Conservation (phyloP, 2,797 vertebrate genomes). For the Cetoscarus ocellatus region DNA sequence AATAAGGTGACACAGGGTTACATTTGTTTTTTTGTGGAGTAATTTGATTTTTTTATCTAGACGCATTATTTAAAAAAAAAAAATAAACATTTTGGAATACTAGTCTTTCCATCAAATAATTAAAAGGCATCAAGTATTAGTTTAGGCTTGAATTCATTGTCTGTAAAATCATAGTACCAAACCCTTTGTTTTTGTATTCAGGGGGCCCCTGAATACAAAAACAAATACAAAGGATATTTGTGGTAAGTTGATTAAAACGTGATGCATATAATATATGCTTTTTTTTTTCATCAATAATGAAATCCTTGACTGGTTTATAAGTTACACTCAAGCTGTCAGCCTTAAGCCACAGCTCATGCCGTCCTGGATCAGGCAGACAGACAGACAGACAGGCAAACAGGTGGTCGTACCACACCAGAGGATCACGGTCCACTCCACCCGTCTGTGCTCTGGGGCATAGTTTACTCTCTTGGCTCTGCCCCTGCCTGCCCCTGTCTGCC, state of each 20-base stretch:
- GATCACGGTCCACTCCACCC: constrained; percentile 66
- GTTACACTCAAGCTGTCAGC: constrained; percentile 56
- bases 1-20: too few relatives aligned
- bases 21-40: too few relatives aligned
- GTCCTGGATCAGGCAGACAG: constrained; percentile 59
- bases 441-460: constrained; percentile 66
- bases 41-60: too few relatives aligned
- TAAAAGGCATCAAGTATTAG: too few relatives aligned
- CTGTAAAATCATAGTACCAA: not conserved
- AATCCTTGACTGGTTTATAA: constrained; percentile 25
- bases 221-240: not conserved
- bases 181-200: too few relatives aligned
- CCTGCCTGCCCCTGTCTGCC: constrained; percentile 76
- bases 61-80: too few relatives aligned
- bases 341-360: constrained; percentile 55
- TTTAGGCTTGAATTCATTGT: too few relatives aligned
- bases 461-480: constrained; percentile 74
- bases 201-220: too few relatives aligned
- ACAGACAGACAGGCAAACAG: constrained; percentile 74
- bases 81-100: too few relatives aligned
- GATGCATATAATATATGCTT: not conserved
- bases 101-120: too few relatives aligned
- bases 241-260: not conserved
- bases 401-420: constrained; percentile 73
- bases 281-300: constrained; percentile 21